Evolutionary conservation across 1,140 invertebrate species (phyloP).

Genomic region (Triops cancriformis): DNA sequence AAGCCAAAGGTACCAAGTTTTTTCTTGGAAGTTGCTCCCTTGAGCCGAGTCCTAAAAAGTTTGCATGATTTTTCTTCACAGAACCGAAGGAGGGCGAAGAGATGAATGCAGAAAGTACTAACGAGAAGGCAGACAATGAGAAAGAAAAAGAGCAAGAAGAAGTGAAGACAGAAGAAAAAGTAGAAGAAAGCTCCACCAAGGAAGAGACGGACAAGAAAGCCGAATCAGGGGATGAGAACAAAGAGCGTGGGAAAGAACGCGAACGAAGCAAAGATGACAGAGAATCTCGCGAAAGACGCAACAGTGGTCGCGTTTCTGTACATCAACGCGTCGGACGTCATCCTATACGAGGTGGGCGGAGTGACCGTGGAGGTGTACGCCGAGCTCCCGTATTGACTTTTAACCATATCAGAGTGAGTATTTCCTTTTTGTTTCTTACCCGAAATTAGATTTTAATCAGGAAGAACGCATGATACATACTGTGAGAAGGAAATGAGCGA

Average conservation of each 20-base stretch:
- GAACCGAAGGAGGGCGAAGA: slow-evolving; percentile 19
- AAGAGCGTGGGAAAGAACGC: slow-evolving; percentile 9
- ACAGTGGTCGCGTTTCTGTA: slow-evolving; percentile 25
- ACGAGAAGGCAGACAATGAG: slow-evolving; percentile 19
- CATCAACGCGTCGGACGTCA: slow-evolving; percentile 26
- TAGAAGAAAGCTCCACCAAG: slow-evolving; percentile 35
- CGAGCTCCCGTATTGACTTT: slow-evolving; percentile 46
- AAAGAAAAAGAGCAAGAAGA: slow-evolving; percentile 30
- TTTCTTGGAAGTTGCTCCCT: background rate
- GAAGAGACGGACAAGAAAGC: slow-evolving; percentile 11
- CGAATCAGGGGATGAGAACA: background rate
- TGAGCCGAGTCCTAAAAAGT: background rate
- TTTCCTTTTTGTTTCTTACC: slow-evolving; percentile 19
- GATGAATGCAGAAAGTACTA: background rate
- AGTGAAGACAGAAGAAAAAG: slow-evolving; percentile 39
- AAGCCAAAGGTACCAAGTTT: background rate
- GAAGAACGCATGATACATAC: too few relatives aligned
- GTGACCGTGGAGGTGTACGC: slow-evolving; percentile 19
- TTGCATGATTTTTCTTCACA: background rate
- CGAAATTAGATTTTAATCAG: background rate
- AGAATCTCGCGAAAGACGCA: slow-evolving; percentile 27
- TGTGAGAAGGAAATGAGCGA: too few relatives aligned
- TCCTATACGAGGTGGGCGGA: background rate
- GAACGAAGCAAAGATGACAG: slow-evolving; percentile 23
- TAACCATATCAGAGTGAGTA: slow-evolving; percentile 53